Conservation (phyloP, 1,140 invertebrate genomes). For the Panulirus ornatus region DNA sequence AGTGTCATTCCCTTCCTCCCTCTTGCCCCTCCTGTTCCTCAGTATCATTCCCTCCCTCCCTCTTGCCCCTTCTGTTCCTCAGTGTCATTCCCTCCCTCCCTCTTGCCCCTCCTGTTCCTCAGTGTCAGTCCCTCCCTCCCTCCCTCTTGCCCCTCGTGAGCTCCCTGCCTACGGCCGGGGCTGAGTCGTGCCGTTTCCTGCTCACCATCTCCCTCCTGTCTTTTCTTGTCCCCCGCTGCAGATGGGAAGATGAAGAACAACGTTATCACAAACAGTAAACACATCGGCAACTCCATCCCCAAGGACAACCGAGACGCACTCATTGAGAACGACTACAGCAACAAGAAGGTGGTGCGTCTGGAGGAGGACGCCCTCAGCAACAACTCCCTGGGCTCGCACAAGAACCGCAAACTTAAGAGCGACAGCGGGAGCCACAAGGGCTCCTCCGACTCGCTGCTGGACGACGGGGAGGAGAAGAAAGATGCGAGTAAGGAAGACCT, state of each 20-base stretch:
- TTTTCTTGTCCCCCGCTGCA: constrained; percentile 35
- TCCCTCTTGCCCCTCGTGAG: too few species aligned
- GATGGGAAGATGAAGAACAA: constrained; percentile 74
- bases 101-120: too few species aligned
- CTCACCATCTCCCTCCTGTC: background rate
- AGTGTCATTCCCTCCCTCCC: too few species aligned
- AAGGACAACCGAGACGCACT: constrained; percentile 69
- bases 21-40: too few species aligned
- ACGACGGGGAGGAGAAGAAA: constrained; percentile 90
- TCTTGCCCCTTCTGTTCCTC: too few species aligned
- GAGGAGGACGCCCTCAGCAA: constrained; percentile 84
- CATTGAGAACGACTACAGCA: constrained; percentile 75
- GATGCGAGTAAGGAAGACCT: constrained; percentile 94
- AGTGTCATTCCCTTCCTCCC: too few species aligned
- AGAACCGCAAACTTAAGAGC: constrained; percentile 89
- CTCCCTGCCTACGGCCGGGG: too few species aligned
- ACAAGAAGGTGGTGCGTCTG: constrained; percentile 78
- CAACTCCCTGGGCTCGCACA: constrained; percentile 95
- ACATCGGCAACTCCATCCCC: constrained; percentile 75
- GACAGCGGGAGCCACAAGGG: constrained; percentile 91
- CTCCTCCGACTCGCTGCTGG: constrained; percentile 79
- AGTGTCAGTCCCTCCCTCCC: too few species aligned
- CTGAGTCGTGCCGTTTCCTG: too few species aligned
- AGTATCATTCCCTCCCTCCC: too few species aligned
- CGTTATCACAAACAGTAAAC: constrained; percentile 72